Evolutionary conservation across 30 jellyfish, hydroid and myxozoan species (phyloP).

Genomic region (Hydra vulgaris): DNA sequence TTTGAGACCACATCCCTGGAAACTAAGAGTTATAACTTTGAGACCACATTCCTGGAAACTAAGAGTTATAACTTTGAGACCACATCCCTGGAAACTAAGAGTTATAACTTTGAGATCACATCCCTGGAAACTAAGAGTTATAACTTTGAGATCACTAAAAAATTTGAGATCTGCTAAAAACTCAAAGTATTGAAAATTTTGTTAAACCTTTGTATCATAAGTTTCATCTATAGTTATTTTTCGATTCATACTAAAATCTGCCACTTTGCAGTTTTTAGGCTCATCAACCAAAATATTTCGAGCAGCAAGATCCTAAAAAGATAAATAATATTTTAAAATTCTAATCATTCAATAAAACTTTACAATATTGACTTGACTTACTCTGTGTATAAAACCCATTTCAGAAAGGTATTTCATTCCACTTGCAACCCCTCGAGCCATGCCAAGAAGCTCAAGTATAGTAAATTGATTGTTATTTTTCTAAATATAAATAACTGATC

Average conservation of each 20-base stretch:
- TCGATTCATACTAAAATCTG: constrained; percentile 97
- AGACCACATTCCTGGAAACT: too few relatives aligned
- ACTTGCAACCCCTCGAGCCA: constrained; percentile 88
- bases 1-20: too few relatives aligned
- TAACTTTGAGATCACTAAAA: too few relatives aligned
- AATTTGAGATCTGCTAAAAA: too few relatives aligned
- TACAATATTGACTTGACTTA: neutral
- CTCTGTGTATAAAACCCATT: constrained; percentile 87
- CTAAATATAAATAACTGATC: constrained; percentile 27
- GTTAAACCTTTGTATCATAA: constrained; percentile 78
- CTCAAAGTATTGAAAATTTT: too few relatives aligned
- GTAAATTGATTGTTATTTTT: constrained; percentile 61
- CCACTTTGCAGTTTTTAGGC: constrained; percentile 71
- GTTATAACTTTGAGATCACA: too few relatives aligned
- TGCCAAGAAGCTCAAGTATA: constrained; percentile 62
- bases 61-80: too few relatives aligned
- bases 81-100: too few relatives aligned
- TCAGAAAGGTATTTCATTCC: constrained; percentile 92
- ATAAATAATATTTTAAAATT: neutral
- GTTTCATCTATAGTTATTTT: constrained; percentile 80
- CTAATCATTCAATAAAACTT: neutral
- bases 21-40: too few relatives aligned
- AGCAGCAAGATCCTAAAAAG: constrained; percentile 87
- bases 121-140: too few relatives aligned
- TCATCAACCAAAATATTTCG: constrained; percentile 77